Evolutionary conservation across 2,888 invertebrate species (phyloP).

Genomic region (Loripinus fragilis): DNA sequence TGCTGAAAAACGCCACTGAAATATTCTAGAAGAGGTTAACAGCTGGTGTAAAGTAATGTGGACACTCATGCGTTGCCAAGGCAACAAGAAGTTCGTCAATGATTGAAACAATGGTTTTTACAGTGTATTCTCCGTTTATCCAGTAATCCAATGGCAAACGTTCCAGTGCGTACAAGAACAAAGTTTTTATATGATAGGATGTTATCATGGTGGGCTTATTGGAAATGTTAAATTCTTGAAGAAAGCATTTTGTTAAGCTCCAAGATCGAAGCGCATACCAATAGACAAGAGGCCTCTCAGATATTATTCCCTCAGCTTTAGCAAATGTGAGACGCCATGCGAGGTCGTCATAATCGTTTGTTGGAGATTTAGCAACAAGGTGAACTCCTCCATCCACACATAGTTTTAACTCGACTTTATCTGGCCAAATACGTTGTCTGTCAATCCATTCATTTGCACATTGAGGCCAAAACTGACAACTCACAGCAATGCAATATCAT

Average conservation of each 20-base stretch:
- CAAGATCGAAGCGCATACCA: slow-evolving; percentile 1
- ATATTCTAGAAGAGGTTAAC: not conserved
- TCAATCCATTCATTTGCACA: not conserved
- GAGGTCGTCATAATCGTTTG: not conserved
- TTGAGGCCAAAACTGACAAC: not conserved
- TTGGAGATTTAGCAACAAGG: not conserved
- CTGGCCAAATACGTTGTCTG: not conserved
- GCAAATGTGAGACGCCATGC: slow-evolving; percentile 1
- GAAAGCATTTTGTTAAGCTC: not conserved
- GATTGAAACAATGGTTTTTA: not conserved
- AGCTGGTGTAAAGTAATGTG: slow-evolving; percentile 3
- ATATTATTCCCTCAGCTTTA: not conserved
- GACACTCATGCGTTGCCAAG: not conserved
- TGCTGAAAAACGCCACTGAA: not conserved
- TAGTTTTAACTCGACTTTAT: not conserved
- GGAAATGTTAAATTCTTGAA: not conserved
- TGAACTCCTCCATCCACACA: not conserved
- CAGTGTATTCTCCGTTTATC: slow-evolving; percentile 1
- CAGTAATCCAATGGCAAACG: not conserved
- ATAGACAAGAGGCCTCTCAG: not conserved
- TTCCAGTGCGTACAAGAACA: not conserved
- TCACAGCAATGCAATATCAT: slow-evolving; percentile 6
- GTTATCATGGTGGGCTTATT: not conserved
- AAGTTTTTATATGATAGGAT: not conserved
- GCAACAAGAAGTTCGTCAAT: not conserved